These are phyloP conservation scores for Terebella lapidaria DNA, from an alignment of 2,888 invertebrate genomes.

Conservation along the genomic window DNA sequence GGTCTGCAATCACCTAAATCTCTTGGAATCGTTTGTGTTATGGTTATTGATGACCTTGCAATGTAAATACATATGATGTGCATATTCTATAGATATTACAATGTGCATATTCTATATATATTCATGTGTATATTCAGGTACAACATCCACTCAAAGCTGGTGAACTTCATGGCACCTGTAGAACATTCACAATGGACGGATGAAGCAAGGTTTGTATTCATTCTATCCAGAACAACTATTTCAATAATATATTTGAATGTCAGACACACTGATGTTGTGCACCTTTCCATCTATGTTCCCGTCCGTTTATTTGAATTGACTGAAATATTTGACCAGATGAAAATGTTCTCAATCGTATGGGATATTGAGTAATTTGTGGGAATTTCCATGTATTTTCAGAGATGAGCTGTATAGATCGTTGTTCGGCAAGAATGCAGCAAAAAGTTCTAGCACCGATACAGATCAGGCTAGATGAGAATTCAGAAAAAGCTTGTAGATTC, in stretches of 20 bases:
- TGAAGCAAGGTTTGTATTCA: conserved; percentile 59
- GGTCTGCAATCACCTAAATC: too few species aligned
- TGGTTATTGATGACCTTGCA: too few species aligned
- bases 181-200: conserved; percentile 70
- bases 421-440: neutral
- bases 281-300: too few species aligned
- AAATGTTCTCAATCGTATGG: neutral
- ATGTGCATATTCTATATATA: neutral
- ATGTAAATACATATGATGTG: too few species aligned
- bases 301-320: neutral
- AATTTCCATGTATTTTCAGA: neutral
- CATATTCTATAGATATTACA: too few species aligned
- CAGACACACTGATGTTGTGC: too few species aligned
- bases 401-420: conserved; percentile 2
- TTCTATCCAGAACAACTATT: neutral
- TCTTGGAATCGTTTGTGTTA: too few species aligned
- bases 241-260: neutral
- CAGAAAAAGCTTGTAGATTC: too few species aligned
- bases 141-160: conserved; percentile 63
- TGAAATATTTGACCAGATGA: neutral
- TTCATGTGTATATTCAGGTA: conserved; percentile 42
- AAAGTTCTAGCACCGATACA: neutral
- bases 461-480: too few species aligned
- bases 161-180: conserved; percentile 84
- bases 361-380: too few species aligned